These are phyloP conservation scores for Chymomyza costata DNA, from an alignment of 1,140 invertebrate species.

Conservation along the genomic window DNA sequence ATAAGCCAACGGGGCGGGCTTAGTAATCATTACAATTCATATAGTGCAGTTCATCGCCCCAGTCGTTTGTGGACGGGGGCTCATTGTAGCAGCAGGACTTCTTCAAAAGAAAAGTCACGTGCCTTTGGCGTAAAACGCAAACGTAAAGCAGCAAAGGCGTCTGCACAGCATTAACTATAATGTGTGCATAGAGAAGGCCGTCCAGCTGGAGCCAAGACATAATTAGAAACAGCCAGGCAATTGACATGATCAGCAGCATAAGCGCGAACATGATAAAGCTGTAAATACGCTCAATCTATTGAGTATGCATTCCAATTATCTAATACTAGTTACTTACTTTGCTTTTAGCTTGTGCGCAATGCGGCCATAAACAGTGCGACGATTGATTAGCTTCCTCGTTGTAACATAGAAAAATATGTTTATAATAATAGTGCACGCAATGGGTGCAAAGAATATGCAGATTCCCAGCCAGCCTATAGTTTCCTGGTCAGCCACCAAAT, in stretches of 20 bases:
- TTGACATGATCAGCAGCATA: constrained; percentile 83
- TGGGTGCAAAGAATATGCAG: constrained; percentile 86
- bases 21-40: constrained; percentile 84
- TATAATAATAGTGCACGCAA: constrained; percentile 85
- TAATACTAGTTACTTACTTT: constrained; percentile 78
- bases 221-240: constrained; percentile 84
- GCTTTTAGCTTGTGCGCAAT: constrained; percentile 90
- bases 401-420: constrained; percentile 87
- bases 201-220: constrained; percentile 84
- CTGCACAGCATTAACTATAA: constrained; percentile 83
- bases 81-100: constrained; percentile 86
- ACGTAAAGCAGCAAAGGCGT: constrained; percentile 85
- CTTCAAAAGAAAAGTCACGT: constrained; percentile 84
- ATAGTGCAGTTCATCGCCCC: constrained; percentile 90
- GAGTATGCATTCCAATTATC: neutral
- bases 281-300: constrained; percentile 55
- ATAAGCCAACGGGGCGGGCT: constrained; percentile 13
- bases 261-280: constrained; percentile 88
- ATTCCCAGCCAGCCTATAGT: constrained; percentile 86
- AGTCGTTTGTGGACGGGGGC: constrained; percentile 81
- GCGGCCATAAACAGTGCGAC: constrained; percentile 86
- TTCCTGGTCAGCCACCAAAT: constrained; percentile 79
- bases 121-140: constrained; percentile 84
- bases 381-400: constrained; percentile 85
- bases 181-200: constrained; percentile 83